These are phyloP conservation scores for Crambe crambe DNA, from an alignment of 37 sponge, comb jelly and placozoan species.

Conservation along the genomic window DNA sequence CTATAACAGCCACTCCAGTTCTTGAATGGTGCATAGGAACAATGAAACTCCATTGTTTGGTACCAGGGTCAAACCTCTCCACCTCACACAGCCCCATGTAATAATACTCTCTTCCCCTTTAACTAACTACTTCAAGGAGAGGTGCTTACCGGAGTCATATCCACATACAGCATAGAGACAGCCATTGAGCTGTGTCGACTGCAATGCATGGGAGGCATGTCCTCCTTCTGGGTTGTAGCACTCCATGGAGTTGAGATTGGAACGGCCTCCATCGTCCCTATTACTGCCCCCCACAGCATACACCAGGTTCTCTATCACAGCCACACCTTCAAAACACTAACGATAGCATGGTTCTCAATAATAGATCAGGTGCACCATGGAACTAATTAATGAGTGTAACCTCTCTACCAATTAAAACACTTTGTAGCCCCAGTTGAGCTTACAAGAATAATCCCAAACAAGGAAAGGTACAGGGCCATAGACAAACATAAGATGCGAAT, in stretches of 20 bases:
- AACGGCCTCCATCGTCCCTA: conserved; percentile 86
- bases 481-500: conserved; percentile 78
- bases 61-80: conserved; percentile 78
- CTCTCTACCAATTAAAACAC: too few species aligned
- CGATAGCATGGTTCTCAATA: too few species aligned
- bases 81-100: conserved; percentile 83
- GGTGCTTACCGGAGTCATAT: conserved; percentile 75
- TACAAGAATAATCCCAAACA: background rate
- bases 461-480: background rate
- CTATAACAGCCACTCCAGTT: conserved; percentile 92
- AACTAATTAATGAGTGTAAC: too few species aligned
- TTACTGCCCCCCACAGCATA: conserved; percentile 93
- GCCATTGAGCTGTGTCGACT: conserved; percentile 75
- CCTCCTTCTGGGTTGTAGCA: conserved; percentile 85
- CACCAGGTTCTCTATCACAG: conserved; percentile 79
- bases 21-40: conserved; percentile 82
- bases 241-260: conserved; percentile 92
- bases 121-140: background rate
- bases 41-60: conserved; percentile 82
- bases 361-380: too few species aligned
- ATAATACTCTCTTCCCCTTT: background rate
- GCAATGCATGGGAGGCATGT: conserved; percentile 83
- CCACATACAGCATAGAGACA: conserved; percentile 90
- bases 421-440: too few species aligned
- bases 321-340: conserved; percentile 80